phyloP scores from a whole-genome alignment of 2,797 vertebrate species.

The Enteromius fasciolatus region DNA sequence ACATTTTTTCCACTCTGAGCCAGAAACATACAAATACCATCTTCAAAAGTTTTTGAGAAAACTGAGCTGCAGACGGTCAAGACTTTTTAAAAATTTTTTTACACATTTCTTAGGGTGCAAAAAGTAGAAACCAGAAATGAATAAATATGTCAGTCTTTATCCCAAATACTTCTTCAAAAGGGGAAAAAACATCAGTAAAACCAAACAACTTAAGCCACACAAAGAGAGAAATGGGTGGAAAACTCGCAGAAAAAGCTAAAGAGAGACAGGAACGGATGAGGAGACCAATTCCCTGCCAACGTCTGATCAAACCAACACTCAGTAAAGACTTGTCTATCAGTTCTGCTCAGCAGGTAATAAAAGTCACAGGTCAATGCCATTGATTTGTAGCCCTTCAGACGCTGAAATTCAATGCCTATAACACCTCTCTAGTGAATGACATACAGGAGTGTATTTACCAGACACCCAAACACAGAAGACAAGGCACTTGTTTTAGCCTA shows the following conservation, averaged over 20 bases:
- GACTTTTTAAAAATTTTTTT: constrained; percentile 44
- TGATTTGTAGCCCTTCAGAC: constrained; percentile 70
- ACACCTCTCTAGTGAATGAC: constrained; percentile 54
- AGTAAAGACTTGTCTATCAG: constrained; percentile 59
- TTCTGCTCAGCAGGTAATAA: constrained; percentile 61
- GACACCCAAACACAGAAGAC: constrained; percentile 49
- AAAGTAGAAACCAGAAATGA: background rate
- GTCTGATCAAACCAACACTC: constrained; percentile 58
- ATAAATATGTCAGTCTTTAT: constrained; percentile 30
- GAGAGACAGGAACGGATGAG: background rate
- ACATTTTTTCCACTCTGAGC: background rate
- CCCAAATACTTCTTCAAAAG: background rate
- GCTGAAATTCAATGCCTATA: constrained; percentile 65
- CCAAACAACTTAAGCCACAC: background rate
- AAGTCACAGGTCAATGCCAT: constrained; percentile 68
- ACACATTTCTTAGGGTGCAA: constrained; percentile 12
- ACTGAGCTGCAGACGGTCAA: constrained; percentile 27
- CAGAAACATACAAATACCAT: background rate
- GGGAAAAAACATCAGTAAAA: constrained; percentile 12
- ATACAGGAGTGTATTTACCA: constrained; percentile 47
- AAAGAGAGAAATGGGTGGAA: constrained; percentile 15
- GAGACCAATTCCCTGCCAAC: constrained; percentile 30
- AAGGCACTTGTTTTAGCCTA: constrained; percentile 38
- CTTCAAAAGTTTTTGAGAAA: constrained; percentile 34
- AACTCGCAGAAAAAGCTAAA: background rate